These are phyloP conservation scores for Xerus inauris DNA, from an alignment of 2,113 vertebrate species.

Conservation along the genomic window DNA sequence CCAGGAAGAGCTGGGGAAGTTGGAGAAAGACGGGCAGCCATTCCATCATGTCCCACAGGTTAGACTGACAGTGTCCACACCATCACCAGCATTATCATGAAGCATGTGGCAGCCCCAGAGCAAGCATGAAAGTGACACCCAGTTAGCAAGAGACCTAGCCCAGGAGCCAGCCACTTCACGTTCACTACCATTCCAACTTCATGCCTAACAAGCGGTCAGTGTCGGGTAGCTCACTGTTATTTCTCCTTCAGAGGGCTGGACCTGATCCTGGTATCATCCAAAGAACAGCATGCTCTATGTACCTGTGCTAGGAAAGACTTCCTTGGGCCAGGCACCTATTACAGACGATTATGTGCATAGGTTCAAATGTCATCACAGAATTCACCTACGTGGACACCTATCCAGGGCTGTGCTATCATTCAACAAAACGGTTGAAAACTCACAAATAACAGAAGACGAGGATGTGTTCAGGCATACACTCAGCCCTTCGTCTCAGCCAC, in stretches of 20 bases:
- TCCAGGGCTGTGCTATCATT: accelerated
- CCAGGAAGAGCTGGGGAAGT: background rate
- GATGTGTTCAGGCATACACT: accelerated
- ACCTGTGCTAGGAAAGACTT: background rate
- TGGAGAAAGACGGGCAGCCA: background rate
- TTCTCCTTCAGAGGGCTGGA: background rate
- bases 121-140: background rate
- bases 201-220: background rate
- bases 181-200: background rate
- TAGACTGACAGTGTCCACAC: background rate
- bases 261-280: background rate
- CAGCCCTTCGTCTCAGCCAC: background rate
- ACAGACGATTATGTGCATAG: background rate
- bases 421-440: too few species aligned
- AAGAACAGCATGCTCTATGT: accelerated
- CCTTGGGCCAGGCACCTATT: background rate
- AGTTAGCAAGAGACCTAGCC: too few species aligned
- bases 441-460: background rate
- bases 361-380: background rate
- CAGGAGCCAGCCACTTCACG: too few species aligned
- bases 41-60: too few species aligned
- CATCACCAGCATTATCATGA: background rate
- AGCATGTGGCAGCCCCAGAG: background rate
- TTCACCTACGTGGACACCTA: accelerated
- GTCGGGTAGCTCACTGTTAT: background rate